Percentiles rank a stretch among this genome's conserved stretches.
Evolutionary conservation across 2,797 vertebrate genomes (phyloP).

Genomic region (Lophotriccus pileatus): DNA sequence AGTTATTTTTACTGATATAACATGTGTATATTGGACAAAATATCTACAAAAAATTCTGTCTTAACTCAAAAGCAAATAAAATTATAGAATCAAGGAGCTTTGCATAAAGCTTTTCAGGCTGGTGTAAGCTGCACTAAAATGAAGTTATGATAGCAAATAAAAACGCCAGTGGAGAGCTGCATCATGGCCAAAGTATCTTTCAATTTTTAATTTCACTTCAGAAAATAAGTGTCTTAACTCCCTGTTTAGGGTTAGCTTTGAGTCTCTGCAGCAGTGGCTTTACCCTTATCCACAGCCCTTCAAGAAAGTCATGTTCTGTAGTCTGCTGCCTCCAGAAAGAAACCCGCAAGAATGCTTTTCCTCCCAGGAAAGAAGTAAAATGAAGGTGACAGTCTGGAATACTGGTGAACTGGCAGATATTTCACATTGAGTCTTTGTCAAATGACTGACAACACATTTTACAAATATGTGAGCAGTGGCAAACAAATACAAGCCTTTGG

Average conservation of each 20-base stretch:
- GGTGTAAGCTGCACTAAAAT: neutral
- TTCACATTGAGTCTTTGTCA: neutral
- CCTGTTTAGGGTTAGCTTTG: neutral
- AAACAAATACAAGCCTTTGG: neutral
- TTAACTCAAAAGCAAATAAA: neutral
- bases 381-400: neutral
- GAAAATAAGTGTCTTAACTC: neutral
- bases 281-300: neutral
- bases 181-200: neutral
- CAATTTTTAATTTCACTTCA: neutral
- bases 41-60: neutral
- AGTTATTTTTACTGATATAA: neutral
- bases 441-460: neutral
- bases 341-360: neutral
- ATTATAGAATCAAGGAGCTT: neutral
- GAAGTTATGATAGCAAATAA: neutral
- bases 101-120: neutral
- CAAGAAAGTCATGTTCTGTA: neutral
- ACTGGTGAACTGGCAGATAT: neutral
- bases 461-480: neutral
- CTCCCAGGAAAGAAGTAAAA: conserved; percentile 4
- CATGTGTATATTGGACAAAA: neutral
- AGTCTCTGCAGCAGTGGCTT: neutral
- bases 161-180: neutral
- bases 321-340: neutral